Evolutionary conservation across 2,888 invertebrate species (phyloP), one percentile per base, ranked within the genome.

Genomic region (Dysmachus trigonus): DNA sequence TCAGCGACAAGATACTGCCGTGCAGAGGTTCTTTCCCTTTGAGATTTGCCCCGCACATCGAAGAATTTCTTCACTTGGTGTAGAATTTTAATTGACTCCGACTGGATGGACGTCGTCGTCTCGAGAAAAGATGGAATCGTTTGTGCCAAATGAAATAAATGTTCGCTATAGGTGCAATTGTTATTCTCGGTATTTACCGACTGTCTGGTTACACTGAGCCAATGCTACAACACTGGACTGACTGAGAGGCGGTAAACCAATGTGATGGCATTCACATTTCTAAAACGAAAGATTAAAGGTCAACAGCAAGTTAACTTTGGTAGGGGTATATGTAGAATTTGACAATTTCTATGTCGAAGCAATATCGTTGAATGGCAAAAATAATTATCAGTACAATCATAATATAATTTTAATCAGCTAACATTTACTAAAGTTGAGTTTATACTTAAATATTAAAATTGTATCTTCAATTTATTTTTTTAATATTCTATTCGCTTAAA

Each of bases 51-150:
- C 51, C 31, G 85, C 41, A 18, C 41, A 31, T 76, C 47, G 33
- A 85, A 73, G 73, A 85, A 85, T 72, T 74, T 87, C 73, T 82
- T 74, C 81, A 87, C 84, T 86, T 83, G 73, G 73, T 74, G 86
- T 82, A 87, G 86, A 87, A 87, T 87, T 87, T 87, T 87, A 87
- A 87, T 87, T 87, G 86, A 87, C 86, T 87, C 77, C 35, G 53
- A 53, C 76, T 79, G 72, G 81, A 81, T 62, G 53, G 62, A 53
- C 76, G 76, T 38, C 41, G 81, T 81, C 53, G 51, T 18, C 53
- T 33, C n/a, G 33, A 62, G 31, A 13, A 53, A 81, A 81, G 81
- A 81, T 81, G 81, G 86, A 77, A 86, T 81, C 84, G 73, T 83
- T 83, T 81, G 73, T 82, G 47, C 35, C 73, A 76, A 74, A 85